Evolutionary conservation across 2,113 vertebrate genomes (phyloP).

Genomic region (Caracal caracal): DNA sequence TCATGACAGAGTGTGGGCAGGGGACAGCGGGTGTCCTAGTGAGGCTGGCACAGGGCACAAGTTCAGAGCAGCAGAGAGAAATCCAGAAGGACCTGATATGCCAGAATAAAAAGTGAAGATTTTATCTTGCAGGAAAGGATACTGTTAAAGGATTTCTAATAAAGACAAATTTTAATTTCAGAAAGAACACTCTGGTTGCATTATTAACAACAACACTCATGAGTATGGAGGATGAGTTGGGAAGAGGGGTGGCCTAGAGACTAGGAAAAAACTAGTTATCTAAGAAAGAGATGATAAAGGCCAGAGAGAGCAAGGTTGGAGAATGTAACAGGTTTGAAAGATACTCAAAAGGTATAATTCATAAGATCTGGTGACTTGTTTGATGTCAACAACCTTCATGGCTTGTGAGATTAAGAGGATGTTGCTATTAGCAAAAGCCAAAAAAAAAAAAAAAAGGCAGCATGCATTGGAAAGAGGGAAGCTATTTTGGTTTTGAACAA

Average conservation of each 20-base stretch:
- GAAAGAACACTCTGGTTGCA: neutral
- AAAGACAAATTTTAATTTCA: neutral
- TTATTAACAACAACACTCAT: neutral
- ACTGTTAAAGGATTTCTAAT: neutral
- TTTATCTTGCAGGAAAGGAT: neutral
- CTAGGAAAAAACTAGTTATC: neutral
- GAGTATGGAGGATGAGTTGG: neutral
- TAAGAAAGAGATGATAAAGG: neutral
- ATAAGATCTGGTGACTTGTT: neutral
- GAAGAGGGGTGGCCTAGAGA: neutral
- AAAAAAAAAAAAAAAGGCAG: neutral
- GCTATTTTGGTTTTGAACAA: neutral
- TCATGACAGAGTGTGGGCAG: neutral
- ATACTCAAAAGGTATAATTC: neutral
- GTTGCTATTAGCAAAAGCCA: neutral
- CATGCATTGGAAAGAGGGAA: neutral
- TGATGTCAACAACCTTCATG: neutral
- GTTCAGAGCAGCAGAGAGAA: neutral
- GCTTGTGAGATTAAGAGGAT: neutral
- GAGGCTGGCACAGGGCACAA: neutral
- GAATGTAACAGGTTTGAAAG: neutral
- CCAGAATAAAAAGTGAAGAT: neutral
- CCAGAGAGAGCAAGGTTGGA: neutral
- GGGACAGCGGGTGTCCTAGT: accelerated
- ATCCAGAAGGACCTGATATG: neutral